phyloP scores from a whole-genome alignment of 2,888 invertebrate species.

The Ctena decussata region DNA sequence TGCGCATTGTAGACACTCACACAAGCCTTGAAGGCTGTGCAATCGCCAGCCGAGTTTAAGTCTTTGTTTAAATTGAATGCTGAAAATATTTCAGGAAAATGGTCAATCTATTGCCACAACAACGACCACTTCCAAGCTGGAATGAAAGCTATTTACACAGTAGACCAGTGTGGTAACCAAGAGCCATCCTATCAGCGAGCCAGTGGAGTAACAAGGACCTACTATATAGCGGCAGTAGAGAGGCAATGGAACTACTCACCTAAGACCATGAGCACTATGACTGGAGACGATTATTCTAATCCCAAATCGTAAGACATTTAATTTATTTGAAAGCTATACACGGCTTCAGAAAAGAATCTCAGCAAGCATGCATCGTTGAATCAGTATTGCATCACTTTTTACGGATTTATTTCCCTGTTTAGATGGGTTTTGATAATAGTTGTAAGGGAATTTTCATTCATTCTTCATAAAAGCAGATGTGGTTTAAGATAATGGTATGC shows the following conservation, averaged over 20 bases:
- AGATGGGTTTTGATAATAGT: no score
- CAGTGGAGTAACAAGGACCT: conserved; percentile 38
- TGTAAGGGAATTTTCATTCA: no score
- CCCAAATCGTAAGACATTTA: conserved; percentile 41
- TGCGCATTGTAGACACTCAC: no score
- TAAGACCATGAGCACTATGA: conserved; percentile 53
- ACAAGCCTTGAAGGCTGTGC: no score
- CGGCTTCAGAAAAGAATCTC: no score
- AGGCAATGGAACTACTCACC: conserved; percentile 61
- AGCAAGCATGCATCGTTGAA: no score
- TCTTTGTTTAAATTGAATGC: not conserved
- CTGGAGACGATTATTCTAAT: conserved; percentile 44
- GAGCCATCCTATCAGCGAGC: not conserved
- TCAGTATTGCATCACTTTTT: no score
- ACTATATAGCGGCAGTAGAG: conserved; percentile 60
- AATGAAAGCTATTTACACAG: conserved; percentile 57
- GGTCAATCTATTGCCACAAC: conserved; percentile 60
- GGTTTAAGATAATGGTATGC: no score
- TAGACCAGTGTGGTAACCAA: conserved; percentile 42
- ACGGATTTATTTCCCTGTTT: no score
- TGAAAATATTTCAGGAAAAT: conserved; percentile 42
- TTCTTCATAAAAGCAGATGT: no score
- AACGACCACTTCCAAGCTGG: conserved; percentile 56
- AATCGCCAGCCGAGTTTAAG: no score
- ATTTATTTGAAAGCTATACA: not conserved